Percentiles rank a stretch among this genome's conserved stretches.
phyloP scores from a whole-genome alignment of 2,113 vertebrate genomes.

The Edolisoma coerulescens region DNA sequence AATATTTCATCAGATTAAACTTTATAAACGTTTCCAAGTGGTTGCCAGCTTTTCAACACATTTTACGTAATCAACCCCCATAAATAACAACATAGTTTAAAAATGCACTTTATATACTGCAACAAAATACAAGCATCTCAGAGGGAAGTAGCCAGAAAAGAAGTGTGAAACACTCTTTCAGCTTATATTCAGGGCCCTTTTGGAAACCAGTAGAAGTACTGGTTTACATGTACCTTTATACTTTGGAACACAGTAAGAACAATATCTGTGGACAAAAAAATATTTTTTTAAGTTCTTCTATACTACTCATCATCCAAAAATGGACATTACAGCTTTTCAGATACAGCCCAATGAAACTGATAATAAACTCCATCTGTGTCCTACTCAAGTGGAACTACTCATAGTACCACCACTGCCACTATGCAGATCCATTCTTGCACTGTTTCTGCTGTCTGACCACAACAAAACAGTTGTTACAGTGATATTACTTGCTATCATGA shows the following conservation, averaged over 20 bases:
- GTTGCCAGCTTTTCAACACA: not conserved
- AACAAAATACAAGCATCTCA: not conserved
- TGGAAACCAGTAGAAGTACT: not conserved
- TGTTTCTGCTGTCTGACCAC: not conserved
- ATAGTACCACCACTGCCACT: not conserved
- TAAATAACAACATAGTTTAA: not conserved
- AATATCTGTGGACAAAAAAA: not conserved
- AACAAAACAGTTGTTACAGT: not conserved
- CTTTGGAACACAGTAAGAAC: not conserved
- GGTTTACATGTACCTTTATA: not conserved
- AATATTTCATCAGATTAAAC: not conserved
- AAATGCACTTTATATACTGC: not conserved
- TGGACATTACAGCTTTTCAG: not conserved
- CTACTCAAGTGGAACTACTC: not conserved
- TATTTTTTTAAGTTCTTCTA: not conserved
- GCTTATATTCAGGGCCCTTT: not conserved
- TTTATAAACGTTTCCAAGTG: not conserved
- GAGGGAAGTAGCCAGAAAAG: not conserved
- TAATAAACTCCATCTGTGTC: not conserved
- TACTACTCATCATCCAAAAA: not conserved
- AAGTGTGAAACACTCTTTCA: not conserved
- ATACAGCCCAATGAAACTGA: rapidly evolving
- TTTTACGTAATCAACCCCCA: not conserved
- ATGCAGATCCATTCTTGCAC: not conserved
- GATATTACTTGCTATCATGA: not conserved